phyloP scores from a whole-genome alignment of 2,888 invertebrate species.

The Lithophane socia region DNA sequence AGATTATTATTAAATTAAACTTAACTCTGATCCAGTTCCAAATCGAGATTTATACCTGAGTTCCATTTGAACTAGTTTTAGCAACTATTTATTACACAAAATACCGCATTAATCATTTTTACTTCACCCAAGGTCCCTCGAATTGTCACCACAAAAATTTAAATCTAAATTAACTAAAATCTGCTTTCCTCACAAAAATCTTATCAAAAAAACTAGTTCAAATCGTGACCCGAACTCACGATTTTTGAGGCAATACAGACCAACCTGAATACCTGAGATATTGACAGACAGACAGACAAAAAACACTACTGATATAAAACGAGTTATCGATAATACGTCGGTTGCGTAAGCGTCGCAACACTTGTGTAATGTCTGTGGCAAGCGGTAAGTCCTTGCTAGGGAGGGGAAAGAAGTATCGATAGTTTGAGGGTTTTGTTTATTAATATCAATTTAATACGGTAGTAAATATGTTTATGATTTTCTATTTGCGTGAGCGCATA shows the following conservation, averaged over 20 bases:
- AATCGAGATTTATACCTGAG: background rate
- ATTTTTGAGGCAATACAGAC: constrained; percentile 40
- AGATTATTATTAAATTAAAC: background rate
- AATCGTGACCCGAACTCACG: constrained; percentile 48
- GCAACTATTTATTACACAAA: background rate
- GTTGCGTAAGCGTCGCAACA: constrained; percentile 45
- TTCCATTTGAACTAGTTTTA: background rate
- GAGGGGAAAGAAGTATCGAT: constrained; percentile 34
- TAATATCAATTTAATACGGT: background rate
- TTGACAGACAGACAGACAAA: constrained; percentile 45
- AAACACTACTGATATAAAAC: constrained; percentile 35
- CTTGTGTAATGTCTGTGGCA: constrained; percentile 50
- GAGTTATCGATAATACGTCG: constrained; percentile 55
- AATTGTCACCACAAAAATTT: constrained; percentile 24
- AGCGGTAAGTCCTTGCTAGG: constrained; percentile 47
- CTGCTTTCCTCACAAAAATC: constrained; percentile 22
- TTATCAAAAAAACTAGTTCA: constrained; percentile 22
- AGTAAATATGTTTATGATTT: background rate
- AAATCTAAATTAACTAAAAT: background rate
- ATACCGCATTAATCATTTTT: background rate
- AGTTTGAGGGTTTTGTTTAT: background rate
- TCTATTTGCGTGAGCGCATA: background rate
- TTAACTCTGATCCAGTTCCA: background rate
- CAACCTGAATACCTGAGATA: constrained; percentile 49
- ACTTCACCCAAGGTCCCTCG: background rate